Conservation (phyloP, 1,140 invertebrate species). For the Cyrtorhinus lividipennis region DNA sequence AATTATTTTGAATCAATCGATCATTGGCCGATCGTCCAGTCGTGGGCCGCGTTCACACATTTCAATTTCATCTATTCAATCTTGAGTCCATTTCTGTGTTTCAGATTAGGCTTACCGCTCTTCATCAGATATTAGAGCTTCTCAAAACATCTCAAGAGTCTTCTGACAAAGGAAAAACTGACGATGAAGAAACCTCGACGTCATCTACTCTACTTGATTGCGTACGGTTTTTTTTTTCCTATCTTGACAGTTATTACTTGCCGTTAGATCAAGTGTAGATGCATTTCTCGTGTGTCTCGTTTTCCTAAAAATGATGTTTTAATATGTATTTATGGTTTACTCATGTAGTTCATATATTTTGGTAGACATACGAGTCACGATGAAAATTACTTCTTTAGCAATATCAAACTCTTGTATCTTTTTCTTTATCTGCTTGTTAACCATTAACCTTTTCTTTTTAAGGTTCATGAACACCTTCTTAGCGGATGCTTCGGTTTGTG, state of each 20-base stretch:
- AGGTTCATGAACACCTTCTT: slow-evolving; percentile 40
- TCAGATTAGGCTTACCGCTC: slow-evolving; percentile 34
- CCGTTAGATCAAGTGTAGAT: no score
- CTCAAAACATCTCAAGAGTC: slow-evolving; percentile 31
- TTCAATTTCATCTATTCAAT: no score
- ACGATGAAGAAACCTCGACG: slow-evolving; percentile 5
- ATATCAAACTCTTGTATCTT: no score
- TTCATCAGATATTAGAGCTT: slow-evolving; percentile 35
- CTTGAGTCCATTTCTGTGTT: slow-evolving; percentile 19
- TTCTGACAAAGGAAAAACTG: slow-evolving; percentile 19
- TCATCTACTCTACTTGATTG: slow-evolving; percentile 22
- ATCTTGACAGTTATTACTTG: no score
- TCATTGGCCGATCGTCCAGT: no score
- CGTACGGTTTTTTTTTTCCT: slow-evolving; percentile 20
- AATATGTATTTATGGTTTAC: no score
- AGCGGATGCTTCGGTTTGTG: slow-evolving; percentile 43
- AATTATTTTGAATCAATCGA: no score
- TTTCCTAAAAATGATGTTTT: background rate
- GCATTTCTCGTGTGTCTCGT: background rate
- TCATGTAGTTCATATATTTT: no score
- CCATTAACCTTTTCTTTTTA: slow-evolving; percentile 1
- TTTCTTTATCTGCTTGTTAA: background rate
- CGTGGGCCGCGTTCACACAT: no score
- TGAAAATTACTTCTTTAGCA: no score
- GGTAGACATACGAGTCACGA: no score